Evolutionary conservation across 2,888 invertebrate genomes (phyloP), one percentile per base, ranked within the genome.

Genomic region (Heliconius ismenius): DNA sequence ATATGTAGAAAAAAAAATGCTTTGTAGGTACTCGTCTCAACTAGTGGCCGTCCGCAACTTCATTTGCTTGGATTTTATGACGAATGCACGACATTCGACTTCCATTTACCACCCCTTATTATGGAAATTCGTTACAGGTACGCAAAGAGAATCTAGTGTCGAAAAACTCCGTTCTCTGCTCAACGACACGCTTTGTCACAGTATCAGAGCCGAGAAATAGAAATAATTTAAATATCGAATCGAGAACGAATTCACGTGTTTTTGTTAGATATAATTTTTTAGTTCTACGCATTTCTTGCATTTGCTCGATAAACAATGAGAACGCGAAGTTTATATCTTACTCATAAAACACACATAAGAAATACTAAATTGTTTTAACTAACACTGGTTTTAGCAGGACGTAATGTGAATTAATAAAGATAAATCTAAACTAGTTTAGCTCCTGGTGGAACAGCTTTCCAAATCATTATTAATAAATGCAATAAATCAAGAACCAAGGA

Each of bases 371-470:
- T 70, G 21, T 58, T 70, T 18, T 15, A 32, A 58, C 26, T 73
- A 73, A 54, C 39, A 73, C 73, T 73, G 58, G 79, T 75, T 79
- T 73, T 77, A 81, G 80, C 85, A 84, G 86, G 84, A 85, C 84
- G 81, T 83, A 80, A 82, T 81, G 82, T 76, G 83, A 82, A 82
- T 80, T 78, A 82, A 86, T 85, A 83, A 84, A 84, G 86, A 87
- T 86, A 83, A 81, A 81, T 73, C 72, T 73, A 36, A 78, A 81
- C 73, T 58, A 78, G 79, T 49, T 70, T 28, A 77, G 64, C 76
- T 74, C 58, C 75, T 49, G 77, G 73, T 63, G 73, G 68, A 75
- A 76, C 75, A 75, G 78, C 79, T 80, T 80, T 80, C 81, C 78
- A 80, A 75, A 76, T 76, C 75, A 76, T 68, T 75, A 68, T 68